phyloP scores from a whole-genome alignment of 1,140 invertebrate species.

The Atta cephalotes region DNA sequence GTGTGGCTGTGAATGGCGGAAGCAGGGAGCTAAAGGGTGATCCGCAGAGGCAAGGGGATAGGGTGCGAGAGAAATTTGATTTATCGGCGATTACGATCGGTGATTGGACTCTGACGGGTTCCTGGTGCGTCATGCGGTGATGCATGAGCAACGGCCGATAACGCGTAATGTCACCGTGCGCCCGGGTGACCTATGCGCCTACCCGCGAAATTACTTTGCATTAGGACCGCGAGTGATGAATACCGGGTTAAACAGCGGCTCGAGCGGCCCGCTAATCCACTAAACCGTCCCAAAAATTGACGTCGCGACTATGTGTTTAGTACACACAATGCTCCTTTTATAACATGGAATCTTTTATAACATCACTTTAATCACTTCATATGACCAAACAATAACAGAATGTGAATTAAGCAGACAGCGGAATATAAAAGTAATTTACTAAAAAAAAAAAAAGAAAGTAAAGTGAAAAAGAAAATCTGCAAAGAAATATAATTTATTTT shows the following conservation, averaged over 20 bases:
- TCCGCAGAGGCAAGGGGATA: neutral
- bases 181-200: constrained; percentile 65
- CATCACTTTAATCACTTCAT: neutral
- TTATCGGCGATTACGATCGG: constrained; percentile 81
- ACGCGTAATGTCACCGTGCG: constrained; percentile 76
- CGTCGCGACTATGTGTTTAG: neutral
- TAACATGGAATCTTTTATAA: neutral
- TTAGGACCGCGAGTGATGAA: constrained; percentile 64
- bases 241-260: constrained; percentile 55
- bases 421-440: neutral
- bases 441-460: neutral
- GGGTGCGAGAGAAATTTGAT: constrained; percentile 75
- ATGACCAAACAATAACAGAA: neutral
- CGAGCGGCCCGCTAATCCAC: neutral
- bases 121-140: constrained; percentile 74
- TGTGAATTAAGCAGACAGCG: neutral
- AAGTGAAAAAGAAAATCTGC: neutral
- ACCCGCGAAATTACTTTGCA: constrained; percentile 71
- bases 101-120: constrained; percentile 78
- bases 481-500: constrained; percentile 19
- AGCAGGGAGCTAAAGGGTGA: constrained; percentile 13
- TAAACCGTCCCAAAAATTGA: constrained; percentile 45
- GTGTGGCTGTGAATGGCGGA: constrained; percentile 34
- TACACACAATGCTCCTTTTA: constrained; percentile 15
- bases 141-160: constrained; percentile 76